Base-by-base conservation (phyloP, 2,888 invertebrate genomes). In the Standfussiana lucernea region DNA sequence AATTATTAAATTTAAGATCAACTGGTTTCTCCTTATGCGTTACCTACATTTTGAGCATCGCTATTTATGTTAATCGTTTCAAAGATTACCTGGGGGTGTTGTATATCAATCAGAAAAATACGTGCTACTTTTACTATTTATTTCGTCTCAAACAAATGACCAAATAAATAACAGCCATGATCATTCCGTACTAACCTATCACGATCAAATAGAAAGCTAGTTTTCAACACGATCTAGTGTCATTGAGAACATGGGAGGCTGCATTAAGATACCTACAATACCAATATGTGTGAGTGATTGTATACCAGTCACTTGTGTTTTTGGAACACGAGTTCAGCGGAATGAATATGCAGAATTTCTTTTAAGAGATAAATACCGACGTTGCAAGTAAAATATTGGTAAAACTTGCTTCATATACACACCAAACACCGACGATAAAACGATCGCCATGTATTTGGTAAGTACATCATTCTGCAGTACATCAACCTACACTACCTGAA, bases 161-260 rank as follows among this genome's bases (percentile, higher is more conserved):
- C 56, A 67, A 68, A 79, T 68, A 74, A 68, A 68, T 64, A 42
- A 59, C 40, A 79, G 28, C 53, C 10, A 74, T 50, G 56, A 66
- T 45, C 35, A 77, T 42, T 24, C 10, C 24, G 61, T 24, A 66
- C 50, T 72, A 75, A 85, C 74, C 84, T 86, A 85, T 81, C 78
- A 86, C 74, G 86, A 86, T 67, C 24, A 56, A 76, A 72, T 86
- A 86, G 85, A 85, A 85, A 85, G 86, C 71, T 3, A 71, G 80
- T 32, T 74, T 45, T 62, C 50, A 74, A 83, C 68, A 79, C 82
- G 62, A 79, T 65, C 71, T 68, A 79, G 53, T 83, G 83, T 59
- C 79, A 83, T 79, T 79, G 83, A 68, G 59, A 83, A 82, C 53
- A 68, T 79, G 11, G 40, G 45, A 68, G 42, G 8, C n/a, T 59